Conservation (phyloP, 1,140 invertebrate species). For the Zaprionus capensis region DNA sequence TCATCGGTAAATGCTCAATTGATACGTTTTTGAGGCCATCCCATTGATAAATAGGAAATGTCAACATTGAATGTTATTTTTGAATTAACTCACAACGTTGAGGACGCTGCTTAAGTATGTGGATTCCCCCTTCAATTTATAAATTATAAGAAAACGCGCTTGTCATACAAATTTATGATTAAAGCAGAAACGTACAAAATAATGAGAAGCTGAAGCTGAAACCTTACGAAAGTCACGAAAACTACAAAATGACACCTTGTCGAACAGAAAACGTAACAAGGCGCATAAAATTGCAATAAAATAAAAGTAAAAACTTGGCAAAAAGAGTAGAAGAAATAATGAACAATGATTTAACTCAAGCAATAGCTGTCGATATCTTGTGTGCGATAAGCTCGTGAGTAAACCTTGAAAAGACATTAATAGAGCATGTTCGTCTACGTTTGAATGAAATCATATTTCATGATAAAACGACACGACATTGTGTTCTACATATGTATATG, state of each 20-base stretch:
- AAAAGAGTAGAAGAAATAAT: slow-evolving; percentile 16
- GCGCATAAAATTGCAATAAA: slow-evolving; percentile 32
- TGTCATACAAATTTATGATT: slow-evolving; percentile 63
- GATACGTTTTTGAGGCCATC: slow-evolving; percentile 21
- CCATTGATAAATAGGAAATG: slow-evolving; percentile 18
- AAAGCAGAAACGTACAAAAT: slow-evolving; percentile 19
- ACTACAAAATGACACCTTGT: slow-evolving; percentile 38
- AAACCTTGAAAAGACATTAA: not conserved
- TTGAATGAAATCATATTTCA: not conserved
- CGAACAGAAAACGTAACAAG: slow-evolving; percentile 37
- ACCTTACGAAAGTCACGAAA: slow-evolving; percentile 50
- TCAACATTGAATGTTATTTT: slow-evolving; percentile 44
- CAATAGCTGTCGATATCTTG: not conserved
- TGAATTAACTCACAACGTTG: slow-evolving; percentile 31
- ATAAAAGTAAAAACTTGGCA: slow-evolving; percentile 29
- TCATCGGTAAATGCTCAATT: slow-evolving; percentile 22
- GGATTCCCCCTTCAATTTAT: slow-evolving; percentile 12
- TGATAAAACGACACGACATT: not conserved
- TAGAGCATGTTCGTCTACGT: not conserved
- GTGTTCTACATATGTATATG: not conserved
- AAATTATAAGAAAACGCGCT: slow-evolving; percentile 48
- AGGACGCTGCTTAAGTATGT: not conserved
- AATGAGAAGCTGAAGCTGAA: slow-evolving; percentile 5
- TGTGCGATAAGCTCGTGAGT: not conserved
- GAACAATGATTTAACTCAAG: slow-evolving; percentile 1